Base-by-base conservation (phyloP, 2,797 vertebrate genomes). In the Limnodromus scolopaceus region DNA sequence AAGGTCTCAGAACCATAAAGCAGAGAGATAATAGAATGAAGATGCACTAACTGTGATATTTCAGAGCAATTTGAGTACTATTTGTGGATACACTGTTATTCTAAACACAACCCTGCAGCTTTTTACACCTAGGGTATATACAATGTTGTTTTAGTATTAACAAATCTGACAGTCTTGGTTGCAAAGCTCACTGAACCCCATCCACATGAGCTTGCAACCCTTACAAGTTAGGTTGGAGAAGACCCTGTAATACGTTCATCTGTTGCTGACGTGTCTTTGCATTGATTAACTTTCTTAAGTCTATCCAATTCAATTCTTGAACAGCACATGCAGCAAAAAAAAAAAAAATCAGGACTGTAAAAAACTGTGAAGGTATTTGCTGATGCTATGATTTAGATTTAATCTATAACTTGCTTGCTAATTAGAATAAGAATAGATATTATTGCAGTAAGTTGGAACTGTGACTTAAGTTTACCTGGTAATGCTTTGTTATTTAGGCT, bases 1-100 rank as follows among this genome's bases (percentile, higher is more conserved):
- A 89, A 92, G 49, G 93, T 92, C 96, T 94, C 94, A 93, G 86
- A 95, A 95, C 87, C 49, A 89, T 83, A 95, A 91, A 95, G 84
- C 65, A 65, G 80, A 69, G 79, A 92, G 84, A 84, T 78, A 96
- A 89, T 5, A 89, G 78, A 88, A 96, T 76, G 61, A 89, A 96
- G 87, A 95, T 68, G 57, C 60, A 97, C 84, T 95, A 85, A 89
- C 74, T 92, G 71, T 90, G 91, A 87, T 72, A 91, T 89, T 90
- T 92, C 92, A 94, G 90, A 94, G 93, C 55, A 76, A 82, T 79
- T 23, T 61, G 48, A 89, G 64, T 74, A 57, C 41, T 70, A 63
- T 82, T 86, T 93, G 66, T 88, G 87, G 94, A 64, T 45, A 88
- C 28, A 49, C 77, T 68, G 74, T 95, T 93, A 90, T 74, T 95